A percentile compares a stretch with the other conserved stretches of the same genome.
These are phyloP conservation scores for Calephelis perditalis DNA, from an alignment of 2,888 invertebrate species.

Conservation along the genomic window DNA sequence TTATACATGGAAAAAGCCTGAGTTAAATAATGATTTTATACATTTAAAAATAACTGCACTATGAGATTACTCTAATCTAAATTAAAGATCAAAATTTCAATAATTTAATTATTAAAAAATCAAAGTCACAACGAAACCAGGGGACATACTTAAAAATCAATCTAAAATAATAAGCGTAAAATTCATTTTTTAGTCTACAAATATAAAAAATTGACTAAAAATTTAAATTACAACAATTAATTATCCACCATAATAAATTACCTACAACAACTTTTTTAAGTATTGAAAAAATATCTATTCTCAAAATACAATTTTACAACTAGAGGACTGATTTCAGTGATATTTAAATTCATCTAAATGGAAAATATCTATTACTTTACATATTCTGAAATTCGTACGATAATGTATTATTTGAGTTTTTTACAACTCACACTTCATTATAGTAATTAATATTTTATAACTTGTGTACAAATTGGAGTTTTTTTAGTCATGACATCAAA, in stretches of 20 bases:
- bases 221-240: slow-evolving; percentile 16
- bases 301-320: slow-evolving; percentile 20
- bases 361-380: slow-evolving; percentile 9
- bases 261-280: slow-evolving; percentile 16
- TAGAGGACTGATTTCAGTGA: slow-evolving; percentile 20
- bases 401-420: no score
- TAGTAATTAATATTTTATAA: no score
- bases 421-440: no score
- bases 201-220: slow-evolving; percentile 32
- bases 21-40: no score
- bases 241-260: slow-evolving; percentile 19
- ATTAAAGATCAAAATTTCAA: background rate
- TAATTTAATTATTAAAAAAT: slow-evolving; percentile 4
- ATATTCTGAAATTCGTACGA: background rate
- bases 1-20: no score
- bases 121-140: background rate
- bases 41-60: background rate
- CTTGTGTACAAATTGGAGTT: no score
- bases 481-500: no score
- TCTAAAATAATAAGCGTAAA: slow-evolving; percentile 69
- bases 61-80: background rate
- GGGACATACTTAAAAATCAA: slow-evolving; percentile 18
- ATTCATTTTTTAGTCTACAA: slow-evolving; percentile 31
- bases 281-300: slow-evolving; percentile 26
- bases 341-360: slow-evolving; percentile 14